These are phyloP conservation scores for Bombycilla garrulus DNA, from an alignment of 2,113 vertebrate genomes.

Conservation along the genomic window DNA sequence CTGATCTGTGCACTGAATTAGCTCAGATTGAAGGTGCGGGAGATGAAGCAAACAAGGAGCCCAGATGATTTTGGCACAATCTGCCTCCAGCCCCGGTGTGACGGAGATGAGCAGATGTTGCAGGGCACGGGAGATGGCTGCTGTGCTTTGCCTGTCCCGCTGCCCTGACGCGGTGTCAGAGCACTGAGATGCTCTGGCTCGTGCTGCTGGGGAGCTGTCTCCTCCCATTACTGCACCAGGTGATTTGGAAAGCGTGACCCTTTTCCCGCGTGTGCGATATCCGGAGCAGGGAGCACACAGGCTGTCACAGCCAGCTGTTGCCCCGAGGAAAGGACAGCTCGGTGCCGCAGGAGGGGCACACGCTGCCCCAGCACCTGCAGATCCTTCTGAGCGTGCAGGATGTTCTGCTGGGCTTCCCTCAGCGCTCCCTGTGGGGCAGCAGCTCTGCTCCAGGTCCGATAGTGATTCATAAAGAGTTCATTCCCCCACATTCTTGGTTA, in stretches of 20 bases:
- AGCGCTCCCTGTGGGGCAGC: not conserved
- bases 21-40: not conserved
- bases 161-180: not conserved
- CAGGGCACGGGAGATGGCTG: not conserved
- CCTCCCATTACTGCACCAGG: constrained; percentile 25
- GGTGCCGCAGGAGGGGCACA: not conserved
- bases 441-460: not conserved
- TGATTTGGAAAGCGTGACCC: constrained; percentile 28
- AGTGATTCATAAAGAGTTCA: not conserved
- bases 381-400: not conserved
- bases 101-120: constrained; percentile 33
- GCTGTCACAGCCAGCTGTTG: constrained; percentile 48
- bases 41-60: not conserved
- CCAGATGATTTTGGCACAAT: not conserved
- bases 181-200: constrained; percentile 17
- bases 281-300: not conserved
- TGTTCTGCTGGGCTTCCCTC: not conserved
- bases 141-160: not conserved
- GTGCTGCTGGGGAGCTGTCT: constrained; percentile 40
- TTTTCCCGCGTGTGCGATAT: constrained; percentile 8
- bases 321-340: not conserved
- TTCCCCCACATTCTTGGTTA: not conserved
- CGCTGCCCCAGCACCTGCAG: not conserved
- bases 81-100: not conserved
- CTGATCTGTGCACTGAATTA: not conserved